These are phyloP conservation scores for Anhinga anhinga DNA, from an alignment of 2,113 vertebrate genomes.

Conservation along the genomic window DNA sequence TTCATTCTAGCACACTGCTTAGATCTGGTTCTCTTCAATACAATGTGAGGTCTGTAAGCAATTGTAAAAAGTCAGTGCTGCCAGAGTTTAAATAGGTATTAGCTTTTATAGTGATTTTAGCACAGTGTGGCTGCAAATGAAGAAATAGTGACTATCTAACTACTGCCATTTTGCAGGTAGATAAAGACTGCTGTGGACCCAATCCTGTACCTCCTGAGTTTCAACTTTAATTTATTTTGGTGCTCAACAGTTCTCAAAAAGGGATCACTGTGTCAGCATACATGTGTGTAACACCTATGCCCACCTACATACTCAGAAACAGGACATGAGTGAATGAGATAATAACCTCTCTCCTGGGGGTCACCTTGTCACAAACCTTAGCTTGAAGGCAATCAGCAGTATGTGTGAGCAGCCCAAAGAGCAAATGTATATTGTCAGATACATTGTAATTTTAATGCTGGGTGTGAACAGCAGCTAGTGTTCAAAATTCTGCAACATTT, in stretches of 20 bases:
- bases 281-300: background rate
- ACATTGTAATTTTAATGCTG: background rate
- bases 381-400: background rate
- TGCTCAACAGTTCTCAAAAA: background rate
- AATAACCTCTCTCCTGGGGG: background rate
- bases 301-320: background rate
- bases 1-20: background rate
- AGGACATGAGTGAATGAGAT: background rate
- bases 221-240: background rate
- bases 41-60: background rate
- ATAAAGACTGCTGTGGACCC: background rate
- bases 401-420: background rate
- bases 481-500: background rate
- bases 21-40: background rate
- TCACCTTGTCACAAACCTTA: background rate
- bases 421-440: background rate
- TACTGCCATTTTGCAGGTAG: background rate
- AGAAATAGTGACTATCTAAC: background rate
- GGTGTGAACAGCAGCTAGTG: background rate
- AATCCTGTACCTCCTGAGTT: background rate
- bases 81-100: conserved; percentile 22
- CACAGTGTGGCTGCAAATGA: background rate
- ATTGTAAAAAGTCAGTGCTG: background rate
- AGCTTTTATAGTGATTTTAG: background rate
- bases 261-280: background rate